Evolutionary conservation across 2,888 invertebrate species (phyloP), one percentile per base, ranked within the genome.

Genomic region (Drosophila formosana): DNA sequence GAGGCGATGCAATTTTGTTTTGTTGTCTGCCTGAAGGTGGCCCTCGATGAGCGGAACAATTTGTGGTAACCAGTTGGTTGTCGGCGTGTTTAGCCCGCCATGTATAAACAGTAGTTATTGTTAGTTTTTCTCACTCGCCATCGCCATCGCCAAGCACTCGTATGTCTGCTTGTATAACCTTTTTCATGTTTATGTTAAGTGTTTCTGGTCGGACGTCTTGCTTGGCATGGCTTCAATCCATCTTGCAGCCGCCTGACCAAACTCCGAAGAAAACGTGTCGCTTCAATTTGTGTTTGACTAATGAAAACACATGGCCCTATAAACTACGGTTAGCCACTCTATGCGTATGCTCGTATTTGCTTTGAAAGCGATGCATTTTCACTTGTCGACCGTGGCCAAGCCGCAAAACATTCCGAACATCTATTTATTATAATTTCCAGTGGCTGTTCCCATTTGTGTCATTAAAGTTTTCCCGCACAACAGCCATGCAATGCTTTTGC

Each of bases 271-370:
- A 78, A 80, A 75, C 87, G 84, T 85, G 84, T 77, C 52, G 52
- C 50, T 66, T 81, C 72, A 85, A 89, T 85, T 85, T 85, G 84
- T 82, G 77, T 87, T 84, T 68, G 77, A 78, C 89, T 89, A 89
- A 85, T 85, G 75, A 88, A 88, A 81, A 75, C 69, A 77, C 66
- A 65, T 53, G 37, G 47, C 45, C 28, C 56, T 55, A 50, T 51
- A 62, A 72, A 61, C 76, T 64, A 46, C 65, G 39, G 66, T 69
- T 56, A 53, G 52, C 47, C 51, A 47, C 49, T 55, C 50, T 28
- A 51, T 74, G 57, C 49, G 11, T 13, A 47, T 56, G 9, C 37
- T 37, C n/a, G 37, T 37, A 49, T 74, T 81, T 82, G 51, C 37
- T 66, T 71, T 71, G 78, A 80, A 79, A 77, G 74, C 74, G 56